phyloP scores from a whole-genome alignment of 2,113 vertebrate species.

The Gobio gobio region DNA sequence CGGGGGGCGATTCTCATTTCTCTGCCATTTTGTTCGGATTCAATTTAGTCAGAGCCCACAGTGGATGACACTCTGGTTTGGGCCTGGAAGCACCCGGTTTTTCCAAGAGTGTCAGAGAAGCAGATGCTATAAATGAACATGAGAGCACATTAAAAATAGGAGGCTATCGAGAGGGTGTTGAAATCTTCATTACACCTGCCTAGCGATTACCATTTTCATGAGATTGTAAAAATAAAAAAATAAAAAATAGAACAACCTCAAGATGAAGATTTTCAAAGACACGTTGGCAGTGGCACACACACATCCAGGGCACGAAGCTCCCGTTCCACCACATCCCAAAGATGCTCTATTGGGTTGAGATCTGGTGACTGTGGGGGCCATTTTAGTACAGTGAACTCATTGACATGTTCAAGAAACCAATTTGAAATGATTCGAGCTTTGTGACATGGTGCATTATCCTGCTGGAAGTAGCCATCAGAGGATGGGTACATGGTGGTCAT shows the following conservation, averaged over 20 bases:
- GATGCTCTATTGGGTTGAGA: no score
- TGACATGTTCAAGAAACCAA: no score
- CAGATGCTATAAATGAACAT: slow-evolving; percentile 56
- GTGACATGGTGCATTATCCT: no score
- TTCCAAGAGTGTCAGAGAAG: slow-evolving; percentile 53
- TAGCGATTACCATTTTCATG: slow-evolving; percentile 54
- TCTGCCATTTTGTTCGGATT: slow-evolving; percentile 66
- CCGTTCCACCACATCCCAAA: no score
- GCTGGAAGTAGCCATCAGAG: no score
- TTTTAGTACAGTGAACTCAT: no score
- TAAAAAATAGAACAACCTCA: not conserved
- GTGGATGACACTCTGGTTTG: slow-evolving; percentile 58
- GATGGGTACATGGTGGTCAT: no score
- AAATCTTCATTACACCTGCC: slow-evolving; percentile 61
- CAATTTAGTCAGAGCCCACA: slow-evolving; percentile 62
- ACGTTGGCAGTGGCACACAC: no score
- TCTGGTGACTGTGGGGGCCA: no score
- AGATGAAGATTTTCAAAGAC: not conserved
- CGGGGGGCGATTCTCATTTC: slow-evolving; percentile 60
- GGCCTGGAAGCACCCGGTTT: slow-evolving; percentile 52
- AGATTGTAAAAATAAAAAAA: slow-evolving; percentile 51
- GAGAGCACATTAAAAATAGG: slow-evolving; percentile 11
- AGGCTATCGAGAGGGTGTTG: slow-evolving; percentile 62
- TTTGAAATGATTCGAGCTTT: no score
- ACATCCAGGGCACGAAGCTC: no score